Evolutionary conservation across 2,797 vertebrate species (phyloP), one percentile per base, ranked within the genome.

Genomic region (Manis crassicaudata): DNA sequence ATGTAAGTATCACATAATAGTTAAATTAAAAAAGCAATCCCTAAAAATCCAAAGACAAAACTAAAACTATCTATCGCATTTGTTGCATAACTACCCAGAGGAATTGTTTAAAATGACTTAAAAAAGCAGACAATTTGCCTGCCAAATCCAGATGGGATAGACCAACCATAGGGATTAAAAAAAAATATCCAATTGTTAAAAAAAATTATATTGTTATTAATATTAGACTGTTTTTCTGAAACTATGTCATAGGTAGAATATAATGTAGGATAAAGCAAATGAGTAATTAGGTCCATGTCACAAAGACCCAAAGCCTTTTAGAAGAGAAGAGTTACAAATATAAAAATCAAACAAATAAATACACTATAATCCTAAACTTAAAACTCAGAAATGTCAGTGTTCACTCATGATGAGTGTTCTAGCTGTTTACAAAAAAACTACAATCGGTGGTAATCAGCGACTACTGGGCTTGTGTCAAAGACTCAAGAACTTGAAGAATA

Each of bases 41-140:
- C 14, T 86, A 95, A 93, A 50, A 52, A 70, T 52, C 29, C 43
- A 89, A 93, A 37, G 62, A 46, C 14, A 52, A 93, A 88, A 43
- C 56, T 16, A 62, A 83, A 96, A 90, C 27, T 84, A 14, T 14
- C 54, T 63, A 88, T 7, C 85, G 17, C 81, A 35, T 77, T 81
- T 76, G 20, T 35, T 76, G 29, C 6, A 50, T 63, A 79, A 58
- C 16, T 72, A 89, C 2, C 37, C 50, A 76, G 12, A 95, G 25
- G 13, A 88, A 83, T 84, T 87, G 58, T 32, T 90, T 60, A 81
- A 70, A 83, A 18, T 88, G n/a, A 94, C 23, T 93, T 81, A 58
- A 63, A 79, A 63, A 81, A 80, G 18, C 79, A 62, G 52, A 87
- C 90, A 90, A 90, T 93, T 54, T 67, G 50, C 76, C 68, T 81